phyloP scores from a whole-genome alignment of 2,888 invertebrate genomes.

The Argyresthia goedartella region DNA sequence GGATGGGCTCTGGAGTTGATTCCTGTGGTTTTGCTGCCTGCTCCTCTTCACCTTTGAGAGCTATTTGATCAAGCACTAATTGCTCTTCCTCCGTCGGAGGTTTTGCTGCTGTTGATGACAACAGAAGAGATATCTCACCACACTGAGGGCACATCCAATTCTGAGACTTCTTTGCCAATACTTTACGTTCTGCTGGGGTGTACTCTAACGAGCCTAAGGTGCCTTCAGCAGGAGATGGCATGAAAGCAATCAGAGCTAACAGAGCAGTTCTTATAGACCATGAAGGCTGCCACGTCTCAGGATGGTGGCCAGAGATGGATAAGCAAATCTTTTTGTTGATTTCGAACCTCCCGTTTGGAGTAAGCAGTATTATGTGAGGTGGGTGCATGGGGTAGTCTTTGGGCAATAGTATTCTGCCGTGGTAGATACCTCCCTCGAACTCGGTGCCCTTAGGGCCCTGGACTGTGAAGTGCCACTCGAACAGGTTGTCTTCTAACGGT shows the following conservation, averaged over 20 bases:
- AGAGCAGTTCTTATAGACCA: constrained; percentile 96
- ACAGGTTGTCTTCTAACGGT: constrained; percentile 94
- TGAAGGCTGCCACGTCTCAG: constrained; percentile 98
- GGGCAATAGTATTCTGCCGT: constrained; percentile 91
- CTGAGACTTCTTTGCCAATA: constrained; percentile 80
- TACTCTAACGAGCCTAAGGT: constrained; percentile 94
- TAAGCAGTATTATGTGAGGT: constrained; percentile 92
- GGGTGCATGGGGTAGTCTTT: constrained; percentile 98
- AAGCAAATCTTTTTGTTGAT: constrained; percentile 94
- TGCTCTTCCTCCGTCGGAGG: constrained; percentile 62
- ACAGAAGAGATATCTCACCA: constrained; percentile 46
- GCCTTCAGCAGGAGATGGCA: constrained; percentile 91
- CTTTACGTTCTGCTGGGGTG: constrained; percentile 83
- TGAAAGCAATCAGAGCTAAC: constrained; percentile 92
- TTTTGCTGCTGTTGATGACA: constrained; percentile 58
- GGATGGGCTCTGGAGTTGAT: constrained; percentile 28
- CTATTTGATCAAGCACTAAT: constrained; percentile 58
- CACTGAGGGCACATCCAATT: constrained; percentile 50
- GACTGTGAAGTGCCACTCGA: constrained; percentile 98
- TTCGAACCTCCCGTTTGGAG: constrained; percentile 95
- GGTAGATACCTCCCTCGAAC: constrained; percentile 92
- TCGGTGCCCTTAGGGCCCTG: constrained; percentile 90
- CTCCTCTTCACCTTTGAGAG: constrained; percentile 63
- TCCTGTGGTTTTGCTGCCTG: constrained; percentile 36
- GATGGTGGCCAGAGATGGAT: constrained; percentile 95